Base-by-base conservation (phyloP, 2,113 vertebrate species). In the Delphinapterus leucas region DNA sequence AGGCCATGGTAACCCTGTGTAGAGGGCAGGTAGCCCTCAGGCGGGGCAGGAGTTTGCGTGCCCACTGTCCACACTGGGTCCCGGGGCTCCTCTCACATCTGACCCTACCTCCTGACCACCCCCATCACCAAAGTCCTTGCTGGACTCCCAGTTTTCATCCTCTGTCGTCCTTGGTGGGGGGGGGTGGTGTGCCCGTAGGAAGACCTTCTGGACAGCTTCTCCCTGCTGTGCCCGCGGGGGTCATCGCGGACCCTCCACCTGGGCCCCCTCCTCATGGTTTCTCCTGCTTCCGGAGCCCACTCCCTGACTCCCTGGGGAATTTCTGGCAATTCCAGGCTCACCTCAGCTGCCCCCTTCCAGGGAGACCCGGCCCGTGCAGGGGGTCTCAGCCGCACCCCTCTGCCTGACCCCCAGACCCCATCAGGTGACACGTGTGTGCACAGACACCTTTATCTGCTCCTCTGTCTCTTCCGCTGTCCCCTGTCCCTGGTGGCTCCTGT, bases 211-310 rank as follows among this genome's bases (percentile, higher is more conserved):
- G 86, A 61, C 3, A 15, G 70, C 70, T 60, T 17, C 36, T 33
- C 36, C 36, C 70, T 0, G 0, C 28, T 15, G n/a, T 38, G 23
- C 28, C 82, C 41, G 4, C 0, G 38, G 13, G 0, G 12, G 20
- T 8, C 28, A 7, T 6, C 86, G 0, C 12, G 8, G 41, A n/a
- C 55, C 23, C 58, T 28, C 49, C 6, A 1, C 49, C 11, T 31
- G 15, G 28, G 26, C 5, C 3, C 76, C 47, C 55, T 58, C 53
- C 53, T 58, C 1, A 1, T 1, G 13, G 33, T 20, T 25, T 15
- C 33, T 55, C 33, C 33, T 71, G 68, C 68, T 55, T 36, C 77
- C 3, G 0, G 49, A 6, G 49, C 31, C 33, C 3, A 1, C 21
- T n/a, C 53, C n/a, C 23, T 58, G 5, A 9, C n/a, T 81, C 79